Evolutionary conservation across 2,888 invertebrate species (phyloP).

Genomic region (Caenorhabditis panamensis): DNA sequence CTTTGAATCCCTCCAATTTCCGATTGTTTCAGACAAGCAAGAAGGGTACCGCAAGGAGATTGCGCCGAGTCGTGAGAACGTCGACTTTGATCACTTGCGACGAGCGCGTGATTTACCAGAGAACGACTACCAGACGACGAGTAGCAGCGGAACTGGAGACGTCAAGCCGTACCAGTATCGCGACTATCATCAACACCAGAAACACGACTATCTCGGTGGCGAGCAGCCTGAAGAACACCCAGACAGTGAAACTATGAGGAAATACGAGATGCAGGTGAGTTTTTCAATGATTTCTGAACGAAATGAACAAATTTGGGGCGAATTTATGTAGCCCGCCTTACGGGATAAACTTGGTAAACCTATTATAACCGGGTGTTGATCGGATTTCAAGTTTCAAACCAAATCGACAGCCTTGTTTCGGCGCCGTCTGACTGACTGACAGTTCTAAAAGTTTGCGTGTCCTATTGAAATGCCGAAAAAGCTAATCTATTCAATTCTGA

Average conservation of each 20-base stretch:
- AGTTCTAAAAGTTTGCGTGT: conserved; percentile 25
- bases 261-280: conserved; percentile 59
- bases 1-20: not conserved
- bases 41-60: conserved; percentile 68
- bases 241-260: conserved; percentile 48
- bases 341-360: conserved; percentile 14
- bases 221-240: conserved; percentile 17
- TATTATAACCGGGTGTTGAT: conserved; percentile 41
- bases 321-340: too few species aligned
- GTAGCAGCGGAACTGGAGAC: conserved; percentile 28
- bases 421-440: not conserved
- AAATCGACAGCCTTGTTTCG: too few species aligned
- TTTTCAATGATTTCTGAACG: conserved; percentile 5
- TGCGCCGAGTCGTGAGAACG: conserved; percentile 66
- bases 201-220: conserved; percentile 51
- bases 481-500: conserved; percentile 54
- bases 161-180: conserved; percentile 57
- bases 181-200: conserved; percentile 62
- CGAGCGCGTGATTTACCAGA: conserved; percentile 38
- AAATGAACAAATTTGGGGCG: not conserved
- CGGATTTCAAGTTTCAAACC: conserved; percentile 29
- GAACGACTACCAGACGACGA: conserved; percentile 40
- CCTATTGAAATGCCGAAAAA: conserved; percentile 45
- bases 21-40: conserved; percentile 62
- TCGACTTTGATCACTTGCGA: conserved; percentile 68